These are phyloP conservation scores for Callyntrura guangdongensis DNA, from an alignment of 2,888 invertebrate species.

Conservation along the genomic window DNA sequence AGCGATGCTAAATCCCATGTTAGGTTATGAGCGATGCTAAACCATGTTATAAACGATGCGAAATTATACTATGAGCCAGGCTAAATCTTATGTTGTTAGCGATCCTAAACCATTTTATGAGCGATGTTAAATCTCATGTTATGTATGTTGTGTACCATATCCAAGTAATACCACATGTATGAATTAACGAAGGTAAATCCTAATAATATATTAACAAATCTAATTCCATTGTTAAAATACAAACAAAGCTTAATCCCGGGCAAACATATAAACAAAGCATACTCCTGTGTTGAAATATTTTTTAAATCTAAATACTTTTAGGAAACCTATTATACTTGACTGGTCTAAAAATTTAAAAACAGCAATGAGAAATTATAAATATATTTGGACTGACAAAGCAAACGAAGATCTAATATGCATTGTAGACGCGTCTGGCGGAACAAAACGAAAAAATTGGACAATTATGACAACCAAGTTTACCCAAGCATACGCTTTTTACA, in stretches of 20 bases:
- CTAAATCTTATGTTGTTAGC: too few relatives aligned
- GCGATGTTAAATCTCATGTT: too few relatives aligned
- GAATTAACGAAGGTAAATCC: neutral
- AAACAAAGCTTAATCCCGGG: too few relatives aligned
- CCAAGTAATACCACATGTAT: too few relatives aligned
- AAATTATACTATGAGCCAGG: neutral
- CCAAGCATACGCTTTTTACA: neutral
- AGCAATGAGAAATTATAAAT: too few relatives aligned
- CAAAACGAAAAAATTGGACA: neutral
- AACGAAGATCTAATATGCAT: neutral
- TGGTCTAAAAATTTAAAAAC: too few relatives aligned
- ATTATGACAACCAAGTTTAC: neutral
- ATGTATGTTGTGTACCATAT: too few relatives aligned
- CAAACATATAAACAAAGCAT: too few relatives aligned
- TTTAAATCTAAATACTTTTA: too few relatives aligned
- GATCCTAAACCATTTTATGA: too few relatives aligned
- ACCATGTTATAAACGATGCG: neutral
- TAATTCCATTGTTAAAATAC: neutral
- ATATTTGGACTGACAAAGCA: neutral
- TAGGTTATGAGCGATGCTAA: neutral
- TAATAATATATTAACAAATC: neutral
- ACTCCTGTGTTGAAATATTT: too few relatives aligned
- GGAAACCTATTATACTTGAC: too few relatives aligned
- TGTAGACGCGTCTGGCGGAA: neutral
- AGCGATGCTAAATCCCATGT: neutral